Evolutionary conservation across 2,888 invertebrate species (phyloP), one percentile per base, ranked within the genome.

Genomic region (Chrysina gloriosa): DNA sequence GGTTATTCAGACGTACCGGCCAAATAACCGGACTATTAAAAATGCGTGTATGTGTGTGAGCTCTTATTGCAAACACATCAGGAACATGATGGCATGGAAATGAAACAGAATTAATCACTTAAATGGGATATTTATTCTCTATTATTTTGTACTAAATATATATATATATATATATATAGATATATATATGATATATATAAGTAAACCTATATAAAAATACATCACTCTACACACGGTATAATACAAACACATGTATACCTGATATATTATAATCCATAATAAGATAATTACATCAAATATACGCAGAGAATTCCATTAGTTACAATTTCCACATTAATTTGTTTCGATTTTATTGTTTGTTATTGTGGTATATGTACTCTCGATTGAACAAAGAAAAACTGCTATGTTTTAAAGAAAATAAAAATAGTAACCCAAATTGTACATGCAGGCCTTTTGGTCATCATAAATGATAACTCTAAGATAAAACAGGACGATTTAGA

Each of bases 151-250:
- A 83, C 82, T 82, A 82, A 82, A 81, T 82, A 82, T 72, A 73
- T 72, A 81, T 80, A 81, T 36, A 82, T 72, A n/a, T n/a, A n/a
- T n/a, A n/a, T n/a, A n/a, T n/a, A n/a, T n/a, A n/a, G n/a, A n/a
- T n/a, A n/a, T n/a, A n/a, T n/a, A n/a, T n/a, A n/a, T n/a, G n/a
- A n/a, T n/a, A n/a, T n/a, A 80, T 79, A 82, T 80, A 80, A 80
- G 81, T 82, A 83, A 77, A 80, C 82, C 83, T 83, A 83, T 83
- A 83, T 82, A 83, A 83, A 83, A 83, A 83, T 83, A 83, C 83
- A 73, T 76, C 74, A 83, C 80, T 83, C 83, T 83, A 83, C 82
- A 82, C 83, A 83, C 82, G 78, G 76, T 81, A 76, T 75, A 42
- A 63, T 75, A 76, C 76, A 71, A 74, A 74, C 74, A 77, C 74